phyloP scores from a whole-genome alignment of 2,797 vertebrate species.

The Lerista edwardsae region DNA sequence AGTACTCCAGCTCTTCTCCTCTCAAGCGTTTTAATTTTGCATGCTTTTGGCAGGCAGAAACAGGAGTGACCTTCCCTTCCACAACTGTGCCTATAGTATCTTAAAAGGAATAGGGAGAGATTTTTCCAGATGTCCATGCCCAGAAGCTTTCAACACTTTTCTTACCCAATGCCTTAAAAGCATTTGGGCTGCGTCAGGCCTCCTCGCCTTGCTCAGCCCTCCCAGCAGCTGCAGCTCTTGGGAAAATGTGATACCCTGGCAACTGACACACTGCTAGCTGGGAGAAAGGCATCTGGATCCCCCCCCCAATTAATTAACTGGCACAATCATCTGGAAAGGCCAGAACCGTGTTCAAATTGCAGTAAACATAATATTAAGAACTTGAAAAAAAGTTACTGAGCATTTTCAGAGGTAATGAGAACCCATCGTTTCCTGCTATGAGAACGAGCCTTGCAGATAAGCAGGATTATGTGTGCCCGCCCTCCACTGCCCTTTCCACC shows the following conservation, averaged over 20 bases:
- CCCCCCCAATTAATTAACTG: neutral
- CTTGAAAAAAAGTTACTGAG: too few relatives aligned
- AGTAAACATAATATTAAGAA: neutral
- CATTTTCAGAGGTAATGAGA: too few relatives aligned
- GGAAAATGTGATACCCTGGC: neutral
- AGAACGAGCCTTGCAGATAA: too few relatives aligned
- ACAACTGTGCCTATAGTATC: too few relatives aligned
- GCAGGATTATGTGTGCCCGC: too few relatives aligned
- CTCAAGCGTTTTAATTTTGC: too few relatives aligned
- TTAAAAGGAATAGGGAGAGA: too few relatives aligned
- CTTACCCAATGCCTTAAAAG: neutral
- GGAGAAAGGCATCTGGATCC: neutral
- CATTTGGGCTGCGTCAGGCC: neutral
- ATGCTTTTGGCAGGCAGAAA: too few relatives aligned
- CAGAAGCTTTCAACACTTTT: neutral
- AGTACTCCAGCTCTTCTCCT: too few relatives aligned
- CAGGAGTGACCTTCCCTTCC: too few relatives aligned
- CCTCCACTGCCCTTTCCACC: too few relatives aligned
- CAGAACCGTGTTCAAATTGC: neutral
- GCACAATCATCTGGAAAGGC: neutral
- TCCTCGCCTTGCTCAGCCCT: neutral
- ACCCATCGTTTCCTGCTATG: too few relatives aligned
- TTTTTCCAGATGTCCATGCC: neutral
- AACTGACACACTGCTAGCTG: neutral
- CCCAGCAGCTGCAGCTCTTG: neutral